Conservation (phyloP, 2,797 vertebrate genomes). For the Anguilla anguilla region DNA sequence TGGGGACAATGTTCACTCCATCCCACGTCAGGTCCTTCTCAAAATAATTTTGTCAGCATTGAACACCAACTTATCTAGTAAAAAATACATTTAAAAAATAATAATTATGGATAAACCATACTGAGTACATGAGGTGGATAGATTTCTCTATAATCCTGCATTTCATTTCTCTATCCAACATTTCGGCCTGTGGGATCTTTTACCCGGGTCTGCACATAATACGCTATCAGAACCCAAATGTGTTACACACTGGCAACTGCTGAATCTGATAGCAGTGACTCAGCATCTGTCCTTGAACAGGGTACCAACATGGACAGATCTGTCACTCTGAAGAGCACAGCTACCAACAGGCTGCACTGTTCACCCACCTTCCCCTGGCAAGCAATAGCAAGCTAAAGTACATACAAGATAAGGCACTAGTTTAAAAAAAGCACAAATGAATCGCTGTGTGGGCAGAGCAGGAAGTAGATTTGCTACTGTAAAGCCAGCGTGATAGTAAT, state of each 20-base stretch:
- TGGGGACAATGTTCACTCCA: background rate
- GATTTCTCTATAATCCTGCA: background rate
- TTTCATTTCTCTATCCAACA: background rate
- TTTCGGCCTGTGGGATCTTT: background rate
- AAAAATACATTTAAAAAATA: background rate
- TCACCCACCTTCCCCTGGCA: background rate
- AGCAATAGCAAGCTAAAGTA: background rate
- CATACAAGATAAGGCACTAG: background rate
- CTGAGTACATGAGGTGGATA: background rate
- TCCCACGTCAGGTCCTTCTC: background rate
- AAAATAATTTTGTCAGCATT: background rate
- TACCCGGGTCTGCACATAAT: background rate
- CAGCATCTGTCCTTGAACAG: conserved; percentile 10
- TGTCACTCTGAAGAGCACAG: background rate
- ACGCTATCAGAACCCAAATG: background rate
- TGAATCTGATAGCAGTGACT: background rate
- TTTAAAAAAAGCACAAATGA: background rate
- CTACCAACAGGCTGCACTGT: background rate
- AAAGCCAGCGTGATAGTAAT: background rate
- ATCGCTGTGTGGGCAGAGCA: background rate
- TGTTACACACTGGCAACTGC: background rate
- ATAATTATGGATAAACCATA: background rate
- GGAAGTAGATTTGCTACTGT: background rate
- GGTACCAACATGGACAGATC: background rate
- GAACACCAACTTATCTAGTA: background rate